Base-by-base conservation (phyloP, 1,140 invertebrate species). In the Macrocentrus cingulum region DNA sequence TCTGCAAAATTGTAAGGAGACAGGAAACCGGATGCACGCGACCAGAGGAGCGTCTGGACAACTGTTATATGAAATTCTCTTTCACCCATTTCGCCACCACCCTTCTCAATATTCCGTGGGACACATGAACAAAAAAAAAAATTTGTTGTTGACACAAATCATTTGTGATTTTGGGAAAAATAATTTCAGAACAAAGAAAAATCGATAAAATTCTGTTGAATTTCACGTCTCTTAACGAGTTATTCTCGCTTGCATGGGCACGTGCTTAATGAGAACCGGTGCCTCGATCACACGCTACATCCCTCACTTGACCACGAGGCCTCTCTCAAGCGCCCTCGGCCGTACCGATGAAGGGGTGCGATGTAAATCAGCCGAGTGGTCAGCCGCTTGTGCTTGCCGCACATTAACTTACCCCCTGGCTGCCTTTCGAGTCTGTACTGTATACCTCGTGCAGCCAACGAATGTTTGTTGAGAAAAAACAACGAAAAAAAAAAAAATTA, bases 11-110 rank as follows among this genome's bases (percentile, higher is more conserved):
- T 76, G 72, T 72, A 70, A 75, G 69, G 70, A 71, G 13, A 71
- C 74, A 78, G 76, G 74, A 78, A 78, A 68, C 67, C 69, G 69
- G 70, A 71, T 70, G 71, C 67, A 56, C 60, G 63, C n/a, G n/a
- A n/a, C n/a, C n/a, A n/a, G n/a, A n/a, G 53, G 36, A 72, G 52
- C 66, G 72, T 73, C 71, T 76, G 72, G 71, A 77, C 74, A 63
- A 63, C 50, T 63, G 59, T n/a, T 15, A 13, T 15, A 11, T 20
- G 20, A 19, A 56, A 34, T 60, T 42, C 54, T 51, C 41, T 58
- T 23, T 58, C 56, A 34, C 23, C 42, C n/a, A 37, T n/a, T 13
- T 7, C 13, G 11, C 5, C 6, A 13, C 22, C 34, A 4, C 20
- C n/a, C 39, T 60, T 48, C 42, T 25, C 53, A 56, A 44, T 56